Base-by-base conservation (phyloP, 1,140 invertebrate genomes). In the Temnothorax longispinosus region DNA sequence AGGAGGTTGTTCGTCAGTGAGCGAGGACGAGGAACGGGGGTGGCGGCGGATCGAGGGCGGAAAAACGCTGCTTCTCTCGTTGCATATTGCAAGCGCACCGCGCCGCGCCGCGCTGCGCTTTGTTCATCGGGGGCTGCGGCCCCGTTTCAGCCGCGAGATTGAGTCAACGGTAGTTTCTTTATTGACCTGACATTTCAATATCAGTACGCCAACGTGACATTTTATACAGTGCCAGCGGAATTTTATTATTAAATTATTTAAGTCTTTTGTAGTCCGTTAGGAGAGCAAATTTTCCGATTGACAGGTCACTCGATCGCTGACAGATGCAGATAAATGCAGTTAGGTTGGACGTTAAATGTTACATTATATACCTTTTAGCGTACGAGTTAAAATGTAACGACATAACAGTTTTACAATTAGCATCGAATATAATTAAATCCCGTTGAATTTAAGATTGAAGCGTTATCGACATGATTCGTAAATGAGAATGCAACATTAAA, bases 1-100 rank as follows among this genome's bases (percentile, higher is more conserved):
- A 91, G 91, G 85, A 88, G 86, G 38, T 81, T 86, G 32, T 69
- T 86, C 76, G 60, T 47, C 32, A 54, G 13, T 35, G 67, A 71
- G 69, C 11, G 35, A 32, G 27, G 41, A 4, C 44, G 74, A 47
- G 15, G 15, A 2, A 18, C 13, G 64, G 13, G 13, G n/a, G 2
- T 32, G n/a, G 13, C 41, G 71, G 54, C 2, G 27, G 10, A 41
- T 76, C 50, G 52, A 27, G 67, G 54, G 8, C 1, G 41, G n/a
- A 60, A 84, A 82, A 84, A 84, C 41, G 69, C 18, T 60, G 27
- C 27, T 74, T 74, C 72, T 74, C 72, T 82, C 69, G 65, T 75
- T 21, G 54, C 52, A 32, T 65, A 32, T 65, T 47, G 11, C 58
- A 32, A 65, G 21, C n/a, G 77, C 47, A 67, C 6, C 27, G 27